phyloP scores from a whole-genome alignment of 2,113 vertebrate genomes.

The Phaetusa simplex region DNA sequence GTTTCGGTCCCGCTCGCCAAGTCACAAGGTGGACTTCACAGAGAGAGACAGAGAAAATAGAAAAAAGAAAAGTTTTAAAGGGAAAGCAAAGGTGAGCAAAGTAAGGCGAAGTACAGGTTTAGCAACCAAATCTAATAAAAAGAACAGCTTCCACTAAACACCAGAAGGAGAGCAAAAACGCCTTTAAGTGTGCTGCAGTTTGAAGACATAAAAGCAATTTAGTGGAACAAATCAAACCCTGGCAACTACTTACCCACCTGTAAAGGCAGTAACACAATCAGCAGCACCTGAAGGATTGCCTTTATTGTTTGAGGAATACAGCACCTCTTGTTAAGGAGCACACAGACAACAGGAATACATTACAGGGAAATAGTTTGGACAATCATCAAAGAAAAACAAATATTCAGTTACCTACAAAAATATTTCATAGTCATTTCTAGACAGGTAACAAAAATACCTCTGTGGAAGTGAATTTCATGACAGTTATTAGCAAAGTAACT shows the following conservation, averaged over 20 bases:
- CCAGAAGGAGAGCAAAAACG: conserved; percentile 12
- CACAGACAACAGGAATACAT: neutral
- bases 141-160: neutral
- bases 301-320: conserved; percentile 15
- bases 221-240: conserved; percentile 40
- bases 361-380: neutral
- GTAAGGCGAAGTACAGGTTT: neutral
- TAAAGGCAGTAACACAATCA: conserved; percentile 2
- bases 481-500: neutral
- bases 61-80: neutral
- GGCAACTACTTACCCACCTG: neutral
- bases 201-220: conserved; percentile 38
- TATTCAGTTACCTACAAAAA: neutral
- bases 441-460: neutral
- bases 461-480: neutral
- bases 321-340: neutral
- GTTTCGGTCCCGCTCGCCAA: neutral
- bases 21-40: neutral
- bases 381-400: neutral
- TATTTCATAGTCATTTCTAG: neutral
- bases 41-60: neutral
- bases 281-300: conserved; percentile 13
- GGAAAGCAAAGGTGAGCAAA: neutral
- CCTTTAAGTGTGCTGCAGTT: neutral
- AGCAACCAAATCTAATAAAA: neutral